Percentiles rank a stretch among this genome's conserved stretches.
Conservation (phyloP, 2,113 vertebrate species). For the Semicossyphus pulcher region DNA sequence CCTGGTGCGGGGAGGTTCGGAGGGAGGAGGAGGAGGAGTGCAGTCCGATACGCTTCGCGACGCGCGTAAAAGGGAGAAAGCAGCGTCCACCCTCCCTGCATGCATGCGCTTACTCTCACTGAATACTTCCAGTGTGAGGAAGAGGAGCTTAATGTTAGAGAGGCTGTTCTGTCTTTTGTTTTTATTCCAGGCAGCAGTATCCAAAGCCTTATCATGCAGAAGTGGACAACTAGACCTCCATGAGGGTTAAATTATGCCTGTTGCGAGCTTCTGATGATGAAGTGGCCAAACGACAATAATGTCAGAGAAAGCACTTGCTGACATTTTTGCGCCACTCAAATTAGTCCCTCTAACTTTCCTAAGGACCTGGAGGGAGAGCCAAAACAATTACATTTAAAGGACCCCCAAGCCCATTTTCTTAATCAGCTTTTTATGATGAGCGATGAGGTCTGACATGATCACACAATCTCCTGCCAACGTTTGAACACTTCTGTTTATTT, state of each 20-base stretch:
- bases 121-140: background rate
- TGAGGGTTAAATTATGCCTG: too few relatives aligned
- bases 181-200: background rate
- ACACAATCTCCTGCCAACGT: background rate
- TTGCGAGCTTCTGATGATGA: too few relatives aligned
- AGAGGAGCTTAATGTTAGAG: conserved; percentile 20
- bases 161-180: background rate
- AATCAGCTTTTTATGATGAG: background rate
- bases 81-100: conserved; percentile 33
- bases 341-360: conserved; percentile 13
- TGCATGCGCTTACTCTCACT: conserved; percentile 32
- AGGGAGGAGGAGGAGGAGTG: conserved; percentile 35
- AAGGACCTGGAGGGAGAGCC: background rate
- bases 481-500: background rate
- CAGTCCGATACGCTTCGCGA: conserved; percentile 24
- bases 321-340: background rate
- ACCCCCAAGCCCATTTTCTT: background rate
- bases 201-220: conserved; percentile 4
- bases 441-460: background rate
- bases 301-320: background rate
- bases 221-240: background rate
- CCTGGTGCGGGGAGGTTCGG: conserved; percentile 12
- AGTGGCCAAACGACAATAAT: background rate
- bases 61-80: conserved; percentile 27
- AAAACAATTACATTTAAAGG: background rate